These are phyloP conservation scores for Pyxicephalus adspersus DNA, from an alignment of 2,113 vertebrate species.

Conservation along the genomic window DNA sequence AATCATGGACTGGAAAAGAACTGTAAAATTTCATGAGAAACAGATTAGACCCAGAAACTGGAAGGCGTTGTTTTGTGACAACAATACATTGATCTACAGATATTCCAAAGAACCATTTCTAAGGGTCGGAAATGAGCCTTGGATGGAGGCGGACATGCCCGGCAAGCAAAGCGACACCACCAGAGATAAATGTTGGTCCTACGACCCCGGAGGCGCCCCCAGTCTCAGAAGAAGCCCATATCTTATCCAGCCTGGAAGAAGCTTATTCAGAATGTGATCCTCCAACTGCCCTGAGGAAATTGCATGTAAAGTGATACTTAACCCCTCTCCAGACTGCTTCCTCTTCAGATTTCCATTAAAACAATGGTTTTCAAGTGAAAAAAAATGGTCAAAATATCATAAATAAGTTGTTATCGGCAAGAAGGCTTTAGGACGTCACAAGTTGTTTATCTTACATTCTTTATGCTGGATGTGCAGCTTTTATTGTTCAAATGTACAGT, in stretches of 20 bases:
- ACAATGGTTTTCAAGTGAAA: constrained; percentile 29
- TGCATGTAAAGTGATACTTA: constrained; percentile 55
- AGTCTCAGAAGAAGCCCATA: constrained; percentile 39
- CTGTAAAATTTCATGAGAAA: constrained; percentile 21
- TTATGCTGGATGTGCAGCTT: constrained; percentile 45
- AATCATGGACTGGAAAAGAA: constrained; percentile 2
- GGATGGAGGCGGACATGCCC: constrained; percentile 8
- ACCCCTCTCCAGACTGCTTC: constrained; percentile 43
- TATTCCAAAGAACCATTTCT: constrained; percentile 33
- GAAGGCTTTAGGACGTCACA: constrained; percentile 21
- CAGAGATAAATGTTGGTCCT: constrained; percentile 51
- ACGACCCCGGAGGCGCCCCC: constrained; percentile 49
- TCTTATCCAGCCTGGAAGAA: constrained; percentile 52
- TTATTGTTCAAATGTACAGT: background rate
- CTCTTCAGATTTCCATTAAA: constrained; percentile 50
- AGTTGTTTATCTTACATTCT: constrained; percentile 23
- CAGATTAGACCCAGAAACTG: constrained; percentile 31
- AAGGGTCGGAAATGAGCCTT: constrained; percentile 39
- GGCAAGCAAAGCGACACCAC: constrained; percentile 3
- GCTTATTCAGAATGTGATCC: constrained; percentile 28
- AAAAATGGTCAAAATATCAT: constrained; percentile 9
- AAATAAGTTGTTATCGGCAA: constrained; percentile 52
- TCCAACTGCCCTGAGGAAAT: constrained; percentile 53
- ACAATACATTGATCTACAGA: constrained; percentile 33
- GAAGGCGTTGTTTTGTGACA: constrained; percentile 17